A percentile compares a stretch with the other conserved stretches of the same genome.
These are phyloP conservation scores for Phocoena phocoena DNA, from an alignment of 2,113 vertebrate genomes.

Conservation along the genomic window DNA sequence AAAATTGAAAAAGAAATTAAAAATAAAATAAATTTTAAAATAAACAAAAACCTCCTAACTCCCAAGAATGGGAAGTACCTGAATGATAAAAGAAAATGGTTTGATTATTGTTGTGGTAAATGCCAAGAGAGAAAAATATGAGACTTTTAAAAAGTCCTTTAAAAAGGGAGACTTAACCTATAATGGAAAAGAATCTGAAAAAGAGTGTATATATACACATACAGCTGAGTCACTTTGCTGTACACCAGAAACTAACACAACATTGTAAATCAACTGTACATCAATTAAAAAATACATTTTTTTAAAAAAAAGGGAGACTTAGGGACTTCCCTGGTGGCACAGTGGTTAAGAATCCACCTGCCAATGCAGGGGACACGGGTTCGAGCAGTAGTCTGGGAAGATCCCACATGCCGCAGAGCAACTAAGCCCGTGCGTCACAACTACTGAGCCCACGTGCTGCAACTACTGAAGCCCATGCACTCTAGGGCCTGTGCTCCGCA, in stretches of 20 bases:
- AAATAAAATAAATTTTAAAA: neutral
- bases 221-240: neutral
- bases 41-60: neutral
- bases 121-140: neutral
- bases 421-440: no score
- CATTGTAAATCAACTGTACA: neutral
- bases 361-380: no score
- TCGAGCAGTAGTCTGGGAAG: no score
- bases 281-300: neutral
- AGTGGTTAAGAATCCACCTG: no score
- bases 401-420: no score
- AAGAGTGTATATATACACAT: neutral
- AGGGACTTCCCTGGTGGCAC: no score
- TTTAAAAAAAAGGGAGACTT: neutral
- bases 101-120: neutral
- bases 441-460: no score
- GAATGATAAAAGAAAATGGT: neutral
- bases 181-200: neutral
- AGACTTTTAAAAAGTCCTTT: neutral
- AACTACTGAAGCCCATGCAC: no score
- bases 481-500: no score
- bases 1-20: neutral
- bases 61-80: neutral
- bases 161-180: neutral
- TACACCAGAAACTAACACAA: neutral